Evolutionary conservation across 2,888 invertebrate species (phyloP).

Genomic region (Marasmarcha lunaedactyla): DNA sequence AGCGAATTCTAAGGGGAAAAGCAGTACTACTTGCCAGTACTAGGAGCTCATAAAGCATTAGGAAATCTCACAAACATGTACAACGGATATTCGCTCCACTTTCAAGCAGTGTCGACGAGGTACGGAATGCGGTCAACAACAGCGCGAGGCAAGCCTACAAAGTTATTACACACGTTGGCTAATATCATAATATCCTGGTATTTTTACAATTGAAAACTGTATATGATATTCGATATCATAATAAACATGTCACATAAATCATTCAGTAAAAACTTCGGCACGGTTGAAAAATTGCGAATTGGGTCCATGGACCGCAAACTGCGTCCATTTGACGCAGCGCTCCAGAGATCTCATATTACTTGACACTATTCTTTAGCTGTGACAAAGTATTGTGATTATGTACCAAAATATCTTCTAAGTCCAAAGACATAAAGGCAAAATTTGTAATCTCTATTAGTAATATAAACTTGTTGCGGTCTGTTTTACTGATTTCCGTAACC

Average conservation of each 20-base stretch:
- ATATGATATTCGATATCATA: no score
- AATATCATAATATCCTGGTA: constrained; percentile 27
- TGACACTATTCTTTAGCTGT: constrained; percentile 22
- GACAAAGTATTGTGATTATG: constrained; percentile 12
- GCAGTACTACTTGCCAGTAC: neutral
- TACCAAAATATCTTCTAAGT: constrained; percentile 23
- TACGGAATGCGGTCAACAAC: constrained; percentile 56
- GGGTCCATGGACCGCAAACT: constrained; percentile 37
- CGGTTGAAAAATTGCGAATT: constrained; percentile 22
- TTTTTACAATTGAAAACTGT: constrained; percentile 11
- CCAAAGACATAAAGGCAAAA: constrained; percentile 16
- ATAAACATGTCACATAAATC: no score
- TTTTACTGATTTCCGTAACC: constrained; percentile 28
- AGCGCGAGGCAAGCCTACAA: constrained; percentile 19
- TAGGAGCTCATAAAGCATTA: constrained; percentile 16
- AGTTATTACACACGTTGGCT: constrained; percentile 22
- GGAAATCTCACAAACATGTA: constrained; percentile 31
- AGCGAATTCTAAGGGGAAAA: neutral
- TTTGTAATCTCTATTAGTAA: constrained; percentile 11
- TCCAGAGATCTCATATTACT: constrained; percentile 40
- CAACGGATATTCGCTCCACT: constrained; percentile 52
- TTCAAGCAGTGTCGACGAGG: constrained; percentile 33
- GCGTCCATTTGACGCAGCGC: constrained; percentile 26
- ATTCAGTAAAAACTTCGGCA: constrained; percentile 12
- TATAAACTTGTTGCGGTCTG: constrained; percentile 22